phyloP scores from a whole-genome alignment of 2,113 vertebrate genomes.

The Cygnus buccinator region DNA sequence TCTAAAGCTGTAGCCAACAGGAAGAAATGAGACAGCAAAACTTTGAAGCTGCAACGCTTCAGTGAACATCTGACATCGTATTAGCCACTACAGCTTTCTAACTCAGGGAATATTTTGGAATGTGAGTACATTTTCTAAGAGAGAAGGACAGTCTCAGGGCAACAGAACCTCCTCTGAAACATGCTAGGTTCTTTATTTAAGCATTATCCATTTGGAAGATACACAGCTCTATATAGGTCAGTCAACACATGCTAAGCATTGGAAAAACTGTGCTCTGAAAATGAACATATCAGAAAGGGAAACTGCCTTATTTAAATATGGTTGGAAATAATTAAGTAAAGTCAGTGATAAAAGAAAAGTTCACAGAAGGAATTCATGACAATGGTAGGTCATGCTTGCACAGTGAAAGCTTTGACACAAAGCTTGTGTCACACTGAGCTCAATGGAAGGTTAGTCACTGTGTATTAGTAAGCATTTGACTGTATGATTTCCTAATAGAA shows the following conservation, averaged over 20 bases:
- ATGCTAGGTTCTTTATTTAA: not conserved
- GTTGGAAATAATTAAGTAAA: not conserved
- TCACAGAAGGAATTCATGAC: not conserved
- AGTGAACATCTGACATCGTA: not conserved
- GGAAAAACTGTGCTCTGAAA: not conserved
- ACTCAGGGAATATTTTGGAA: not conserved
- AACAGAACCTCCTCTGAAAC: not conserved
- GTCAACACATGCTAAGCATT: not conserved
- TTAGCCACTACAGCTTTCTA: not conserved
- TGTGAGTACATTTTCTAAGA: not conserved
- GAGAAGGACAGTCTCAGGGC: not conserved
- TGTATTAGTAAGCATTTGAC: conserved; percentile 32
- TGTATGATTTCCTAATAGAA: conserved; percentile 52
- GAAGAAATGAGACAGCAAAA: not conserved
- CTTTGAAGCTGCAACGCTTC: not conserved
- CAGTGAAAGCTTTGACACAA: conserved; percentile 52
- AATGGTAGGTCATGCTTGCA: not conserved
- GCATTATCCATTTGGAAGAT: not conserved
- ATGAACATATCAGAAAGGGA: conserved; percentile 2
- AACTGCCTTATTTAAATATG: not conserved
- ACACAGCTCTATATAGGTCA: not conserved
- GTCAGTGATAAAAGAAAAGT: not conserved
- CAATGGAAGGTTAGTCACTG: conserved; percentile 44
- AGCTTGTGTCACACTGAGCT: conserved; percentile 21
- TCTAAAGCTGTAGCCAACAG: not conserved